Conservation (phyloP, 2,797 vertebrate species). For the Gymnopithys bicolor region DNA sequence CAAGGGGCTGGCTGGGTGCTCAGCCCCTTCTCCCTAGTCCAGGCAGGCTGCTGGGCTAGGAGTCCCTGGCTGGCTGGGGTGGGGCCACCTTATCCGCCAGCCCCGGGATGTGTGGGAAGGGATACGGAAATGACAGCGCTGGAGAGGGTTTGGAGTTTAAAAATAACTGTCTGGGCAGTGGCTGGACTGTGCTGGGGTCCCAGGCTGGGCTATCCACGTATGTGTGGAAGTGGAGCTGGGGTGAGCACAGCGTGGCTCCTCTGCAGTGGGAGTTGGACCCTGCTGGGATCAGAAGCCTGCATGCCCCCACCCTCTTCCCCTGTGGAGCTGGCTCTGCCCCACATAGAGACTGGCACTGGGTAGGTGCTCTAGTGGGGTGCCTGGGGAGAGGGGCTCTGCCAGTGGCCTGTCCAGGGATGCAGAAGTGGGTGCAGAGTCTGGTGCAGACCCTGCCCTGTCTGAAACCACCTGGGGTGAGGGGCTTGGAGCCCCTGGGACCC, state of each 20-base stretch:
- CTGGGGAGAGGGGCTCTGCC: background rate
- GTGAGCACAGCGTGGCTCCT: accelerated
- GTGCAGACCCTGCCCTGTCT: background rate
- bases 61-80: background rate
- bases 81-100: background rate
- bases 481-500: background rate
- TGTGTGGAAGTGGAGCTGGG: background rate
- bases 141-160: background rate
- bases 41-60: background rate
- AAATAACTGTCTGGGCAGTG: background rate
- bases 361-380: background rate
- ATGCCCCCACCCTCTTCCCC: background rate
- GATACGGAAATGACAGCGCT: background rate
- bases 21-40: background rate
- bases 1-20: background rate
- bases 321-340: background rate
- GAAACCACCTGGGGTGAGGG: accelerated
- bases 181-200: background rate
- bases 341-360: background rate
- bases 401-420: background rate
- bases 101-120: background rate
- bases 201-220: background rate
- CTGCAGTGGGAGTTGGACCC: background rate
- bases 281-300: accelerated
- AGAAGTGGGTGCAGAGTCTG: background rate